Percentiles rank a stretch among this genome's conserved stretches.
phyloP scores from a whole-genome alignment of 2,113 vertebrate species.

The Laterallus jamaicensis region DNA sequence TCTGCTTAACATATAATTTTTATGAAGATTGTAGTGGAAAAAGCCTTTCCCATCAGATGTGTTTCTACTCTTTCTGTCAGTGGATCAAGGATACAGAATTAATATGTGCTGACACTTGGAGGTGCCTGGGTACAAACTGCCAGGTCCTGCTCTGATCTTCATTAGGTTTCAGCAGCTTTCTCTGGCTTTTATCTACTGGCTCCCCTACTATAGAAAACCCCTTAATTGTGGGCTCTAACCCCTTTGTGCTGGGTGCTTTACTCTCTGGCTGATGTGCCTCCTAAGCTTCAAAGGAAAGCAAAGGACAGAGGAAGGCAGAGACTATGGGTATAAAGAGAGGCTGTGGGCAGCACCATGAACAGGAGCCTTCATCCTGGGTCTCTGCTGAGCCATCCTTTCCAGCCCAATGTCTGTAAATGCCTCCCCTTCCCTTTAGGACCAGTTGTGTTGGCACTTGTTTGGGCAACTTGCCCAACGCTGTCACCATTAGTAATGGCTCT shows the following conservation, averaged over 20 bases:
- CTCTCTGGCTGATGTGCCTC: not conserved
- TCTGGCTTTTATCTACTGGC: not conserved
- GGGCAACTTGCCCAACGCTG: not conserved
- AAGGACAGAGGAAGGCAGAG: not conserved
- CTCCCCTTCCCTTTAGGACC: not conserved
- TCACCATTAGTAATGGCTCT: not conserved
- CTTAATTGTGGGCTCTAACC: not conserved
- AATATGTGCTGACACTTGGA: not conserved
- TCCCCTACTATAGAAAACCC: not conserved
- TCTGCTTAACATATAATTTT: not conserved
- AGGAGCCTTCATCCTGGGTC: not conserved
- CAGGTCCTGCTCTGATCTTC: not conserved
- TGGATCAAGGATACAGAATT: not conserved
- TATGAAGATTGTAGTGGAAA: not conserved
- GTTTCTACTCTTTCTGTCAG: not conserved
- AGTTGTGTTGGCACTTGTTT: not conserved
- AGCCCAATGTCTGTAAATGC: not conserved
- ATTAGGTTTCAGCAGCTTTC: not conserved
- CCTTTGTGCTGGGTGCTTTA: fast-evolving
- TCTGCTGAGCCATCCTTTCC: not conserved
- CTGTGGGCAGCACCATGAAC: not conserved
- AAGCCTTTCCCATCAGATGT: not conserved
- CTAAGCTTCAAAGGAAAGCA: not conserved
- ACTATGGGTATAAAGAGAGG: not conserved
- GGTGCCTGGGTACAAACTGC: not conserved